phyloP scores from a whole-genome alignment of 1,140 invertebrate genomes.

The Drosophila malerkotliana region DNA sequence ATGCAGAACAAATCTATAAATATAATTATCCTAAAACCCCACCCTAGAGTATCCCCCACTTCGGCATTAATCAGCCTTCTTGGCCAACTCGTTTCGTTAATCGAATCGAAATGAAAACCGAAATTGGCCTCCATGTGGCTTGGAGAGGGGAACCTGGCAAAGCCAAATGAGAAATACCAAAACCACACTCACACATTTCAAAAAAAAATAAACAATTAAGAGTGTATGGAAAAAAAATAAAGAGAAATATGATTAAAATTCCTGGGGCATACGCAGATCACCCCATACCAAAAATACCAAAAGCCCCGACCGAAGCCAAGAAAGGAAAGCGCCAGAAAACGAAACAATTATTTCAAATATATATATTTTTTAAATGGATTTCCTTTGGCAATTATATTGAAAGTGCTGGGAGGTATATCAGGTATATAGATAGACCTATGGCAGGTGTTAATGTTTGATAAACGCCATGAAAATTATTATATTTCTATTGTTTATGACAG shows the following conservation, averaged over 20 bases:
- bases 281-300: conserved; percentile 4
- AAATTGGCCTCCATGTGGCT: conserved; percentile 40
- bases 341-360: conserved; percentile 41
- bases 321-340: conserved; percentile 28
- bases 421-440: not conserved
- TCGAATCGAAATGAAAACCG: conserved; percentile 68
- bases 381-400: conserved; percentile 4
- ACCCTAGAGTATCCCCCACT: conserved; percentile 6
- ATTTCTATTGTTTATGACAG: conserved; percentile 23
- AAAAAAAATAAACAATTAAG: conserved; percentile 46
- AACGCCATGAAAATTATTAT: conserved; percentile 16
- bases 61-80: not conserved
- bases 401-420: not conserved
- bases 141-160: conserved; percentile 8
- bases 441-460: conserved; percentile 28
- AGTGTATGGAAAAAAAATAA: conserved; percentile 19
- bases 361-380: conserved; percentile 24
- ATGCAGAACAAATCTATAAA: too few species aligned
- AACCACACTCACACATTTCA: conserved; percentile 19
- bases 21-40: too few species aligned
- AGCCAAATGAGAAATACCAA: conserved; percentile 34
- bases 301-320: conserved; percentile 12
- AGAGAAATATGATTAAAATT: conserved; percentile 59
- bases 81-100: conserved; percentile 26
- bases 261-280: conserved; percentile 49